Base-by-base conservation (phyloP, 2,113 vertebrate genomes). In the Gymnogyps californianus region DNA sequence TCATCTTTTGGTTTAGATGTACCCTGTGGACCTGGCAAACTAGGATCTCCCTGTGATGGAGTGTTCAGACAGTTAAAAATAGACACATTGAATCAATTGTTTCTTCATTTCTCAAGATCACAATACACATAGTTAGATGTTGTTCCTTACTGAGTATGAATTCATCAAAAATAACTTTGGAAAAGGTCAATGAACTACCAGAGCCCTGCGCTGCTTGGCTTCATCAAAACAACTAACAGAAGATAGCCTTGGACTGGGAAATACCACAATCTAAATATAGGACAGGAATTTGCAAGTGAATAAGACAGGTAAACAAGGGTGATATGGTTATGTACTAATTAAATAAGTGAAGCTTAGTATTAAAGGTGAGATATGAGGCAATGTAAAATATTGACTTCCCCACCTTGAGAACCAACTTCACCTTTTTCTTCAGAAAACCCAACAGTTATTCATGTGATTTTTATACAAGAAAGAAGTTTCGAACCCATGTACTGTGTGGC, bases 371-470 rank as follows among this genome's bases (percentile, higher is more conserved):
- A 62, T 7, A 58, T 3, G 13, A 95, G 13, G 10, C 26, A 86
- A 46, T 66, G 32, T 32, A 66, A 66, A 89, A 62, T 71, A 52
- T 13, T 96, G 98, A 98, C 97, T 98, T 98, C 57, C 94, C 42
- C 69, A 24, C 97, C 97, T 47, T 72, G 10, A 34, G 83, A 89
- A 78, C 98, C 97, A 10, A 1, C 28, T 87, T 97, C 77, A 6
- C 98, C 96, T 49, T 75, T 98, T 83, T 96, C 98, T 87, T 98
- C 98, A 59, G 90, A 90, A 97, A 97, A 75, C 97, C 98, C 98
- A 98, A 84, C 7, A 32, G 46, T 78, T 61, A 55, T 44, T 69
- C 2, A 10, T 44, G 7, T 36, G 21, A 19, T 25, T 36, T 59
- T 32, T 36, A 40, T 24, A 46, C 6, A 49, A 51, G 19, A 11